Evolutionary conservation across 37 sponge, comb jelly and placozoan species (phyloP).

Genomic region (Oopsacas minuta): DNA sequence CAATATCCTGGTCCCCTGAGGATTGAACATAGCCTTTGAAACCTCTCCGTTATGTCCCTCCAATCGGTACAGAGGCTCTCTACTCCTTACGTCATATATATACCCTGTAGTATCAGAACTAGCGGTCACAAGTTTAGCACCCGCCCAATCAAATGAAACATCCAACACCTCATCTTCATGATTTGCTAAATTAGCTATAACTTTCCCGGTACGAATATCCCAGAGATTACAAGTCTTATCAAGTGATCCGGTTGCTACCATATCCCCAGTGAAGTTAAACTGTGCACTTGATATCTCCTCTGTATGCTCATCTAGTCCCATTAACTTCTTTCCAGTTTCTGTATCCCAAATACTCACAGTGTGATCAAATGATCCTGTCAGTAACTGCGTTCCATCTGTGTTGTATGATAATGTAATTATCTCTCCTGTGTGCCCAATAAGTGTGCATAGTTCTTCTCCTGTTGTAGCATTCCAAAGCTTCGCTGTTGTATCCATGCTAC

Average conservation of each 20-base stretch:
- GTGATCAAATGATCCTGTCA: constrained; percentile 94
- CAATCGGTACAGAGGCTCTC: constrained; percentile 49
- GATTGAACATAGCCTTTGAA: constrained; percentile 62
- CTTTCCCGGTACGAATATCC: constrained; percentile 55
- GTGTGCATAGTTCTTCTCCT: constrained; percentile 62
- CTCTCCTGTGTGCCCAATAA: constrained; percentile 84
- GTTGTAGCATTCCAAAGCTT: constrained; percentile 71
- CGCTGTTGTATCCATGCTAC: constrained; percentile 94
- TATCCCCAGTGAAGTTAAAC: constrained; percentile 56
- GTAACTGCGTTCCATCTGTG: constrained; percentile 44
- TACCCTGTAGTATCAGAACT: constrained; percentile 80
- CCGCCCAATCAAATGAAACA: constrained; percentile 73
- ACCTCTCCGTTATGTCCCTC: constrained; percentile 86
- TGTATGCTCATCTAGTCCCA: constrained; percentile 43
- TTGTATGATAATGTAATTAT: constrained; percentile 78
- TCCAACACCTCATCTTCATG: constrained; percentile 93
- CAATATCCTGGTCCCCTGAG: constrained; percentile 74
- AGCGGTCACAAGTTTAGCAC: constrained; percentile 70
- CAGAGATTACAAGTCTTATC: constrained; percentile 89
- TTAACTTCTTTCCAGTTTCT: constrained; percentile 45
- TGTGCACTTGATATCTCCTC: constrained; percentile 83
- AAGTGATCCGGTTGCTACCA: constrained; percentile 89
- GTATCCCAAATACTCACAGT: constrained; percentile 79
- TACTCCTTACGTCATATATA: constrained; percentile 47
- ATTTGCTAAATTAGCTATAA: constrained; percentile 46